Conservation (phyloP, 1,140 invertebrate genomes). For the Trissolcus basalis region DNA sequence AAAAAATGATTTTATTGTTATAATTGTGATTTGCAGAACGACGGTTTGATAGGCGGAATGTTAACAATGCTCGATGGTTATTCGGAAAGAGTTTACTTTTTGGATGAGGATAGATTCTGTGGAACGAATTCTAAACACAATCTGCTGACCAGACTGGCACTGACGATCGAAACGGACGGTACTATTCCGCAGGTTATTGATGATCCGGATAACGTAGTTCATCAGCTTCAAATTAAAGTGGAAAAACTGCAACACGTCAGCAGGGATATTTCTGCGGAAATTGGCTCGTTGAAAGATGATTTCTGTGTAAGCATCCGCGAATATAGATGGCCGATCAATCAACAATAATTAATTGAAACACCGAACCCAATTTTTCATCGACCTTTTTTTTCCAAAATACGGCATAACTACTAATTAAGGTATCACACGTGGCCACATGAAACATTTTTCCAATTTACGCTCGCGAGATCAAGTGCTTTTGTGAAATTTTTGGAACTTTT, state of each 20-base stretch:
- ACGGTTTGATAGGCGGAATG: constrained; percentile 38
- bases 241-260: constrained; percentile 61
- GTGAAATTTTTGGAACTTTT: too few relatives aligned
- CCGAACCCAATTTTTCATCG: constrained; percentile 20
- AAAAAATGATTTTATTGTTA: too few relatives aligned
- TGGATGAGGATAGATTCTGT: constrained; percentile 63
- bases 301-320: constrained; percentile 61
- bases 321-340: constrained; percentile 26
- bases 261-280: constrained; percentile 64
- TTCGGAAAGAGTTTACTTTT: constrained; percentile 36
- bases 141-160: constrained; percentile 64
- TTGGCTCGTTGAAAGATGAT: constrained; percentile 60
- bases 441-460: constrained; percentile 36
- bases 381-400: too few relatives aligned
- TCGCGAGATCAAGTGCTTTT: constrained; percentile 17
- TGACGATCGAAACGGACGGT: constrained; percentile 65
- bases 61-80: constrained; percentile 50
- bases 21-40: constrained; percentile 19
- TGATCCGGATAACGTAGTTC: constrained; percentile 57
- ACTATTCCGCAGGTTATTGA: constrained; percentile 35
- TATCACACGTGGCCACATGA: too few relatives aligned
- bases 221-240: constrained; percentile 63
- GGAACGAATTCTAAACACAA: constrained; percentile 62
- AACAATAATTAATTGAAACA: constrained; percentile 3
- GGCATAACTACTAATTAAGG: too few relatives aligned